Conservation (phyloP, 1,140 invertebrate species). For the Drosophila oshimai region DNA sequence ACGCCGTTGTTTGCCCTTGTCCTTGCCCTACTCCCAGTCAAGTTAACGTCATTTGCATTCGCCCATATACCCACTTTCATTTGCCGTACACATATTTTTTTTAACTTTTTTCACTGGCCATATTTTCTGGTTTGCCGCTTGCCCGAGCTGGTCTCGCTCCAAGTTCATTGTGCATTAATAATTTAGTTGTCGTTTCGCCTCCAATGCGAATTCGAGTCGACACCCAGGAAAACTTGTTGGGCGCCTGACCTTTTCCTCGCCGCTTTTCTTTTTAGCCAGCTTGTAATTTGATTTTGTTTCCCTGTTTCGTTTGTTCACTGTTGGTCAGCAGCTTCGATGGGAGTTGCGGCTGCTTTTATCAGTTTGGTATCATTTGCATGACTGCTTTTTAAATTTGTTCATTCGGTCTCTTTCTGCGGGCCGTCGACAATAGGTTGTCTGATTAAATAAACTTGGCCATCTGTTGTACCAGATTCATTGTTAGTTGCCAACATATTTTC, state of each 20-base stretch:
- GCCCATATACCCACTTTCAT: constrained; percentile 18
- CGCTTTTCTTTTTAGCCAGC: constrained; percentile 11
- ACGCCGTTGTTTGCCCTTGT: constrained; percentile 22
- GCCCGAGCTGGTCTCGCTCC: constrained; percentile 34
- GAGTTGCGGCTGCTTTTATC: constrained; percentile 28
- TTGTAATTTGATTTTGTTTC: constrained; percentile 63
- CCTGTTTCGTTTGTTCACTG: constrained; percentile 23
- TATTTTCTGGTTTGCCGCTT: constrained; percentile 67
- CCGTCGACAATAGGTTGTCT: background rate
- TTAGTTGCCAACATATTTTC: background rate
- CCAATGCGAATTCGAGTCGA: constrained; percentile 37
- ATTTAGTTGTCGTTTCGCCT: constrained; percentile 68
- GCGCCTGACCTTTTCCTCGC: background rate
- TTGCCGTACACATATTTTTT: constrained; percentile 6
- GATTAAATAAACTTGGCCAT: constrained; percentile 6
- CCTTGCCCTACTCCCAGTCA: constrained; percentile 14
- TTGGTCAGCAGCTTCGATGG: constrained; percentile 39
- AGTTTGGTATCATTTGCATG: constrained; percentile 37
- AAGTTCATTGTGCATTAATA: constrained; percentile 79
- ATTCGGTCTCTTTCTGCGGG: background rate
- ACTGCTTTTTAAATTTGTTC: constrained; percentile 26
- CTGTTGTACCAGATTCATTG: background rate
- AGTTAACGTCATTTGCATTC: constrained; percentile 62
- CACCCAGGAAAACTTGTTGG: constrained; percentile 48
- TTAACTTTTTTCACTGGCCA: constrained; percentile 47